These are phyloP conservation scores for Athetis lepigone DNA, from an alignment of 2,888 invertebrate species.

Conservation along the genomic window DNA sequence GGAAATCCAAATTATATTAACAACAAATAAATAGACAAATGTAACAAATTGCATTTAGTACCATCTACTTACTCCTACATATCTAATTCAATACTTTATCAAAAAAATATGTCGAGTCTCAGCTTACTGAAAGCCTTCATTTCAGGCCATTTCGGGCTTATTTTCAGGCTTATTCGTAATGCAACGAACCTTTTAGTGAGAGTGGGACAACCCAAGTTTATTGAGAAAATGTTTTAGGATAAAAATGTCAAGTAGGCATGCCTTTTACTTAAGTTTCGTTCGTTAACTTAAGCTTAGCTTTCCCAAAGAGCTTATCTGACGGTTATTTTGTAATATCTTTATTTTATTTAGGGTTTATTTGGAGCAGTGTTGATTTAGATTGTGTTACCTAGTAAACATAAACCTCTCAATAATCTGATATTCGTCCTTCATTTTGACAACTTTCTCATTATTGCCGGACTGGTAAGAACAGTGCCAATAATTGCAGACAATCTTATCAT, in stretches of 20 bases:
- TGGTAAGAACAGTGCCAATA: no score
- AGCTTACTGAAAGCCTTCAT: slow-evolving; percentile 10
- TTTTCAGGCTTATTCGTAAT: slow-evolving; percentile 31
- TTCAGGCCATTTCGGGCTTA: no score
- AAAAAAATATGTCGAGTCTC: not conserved
- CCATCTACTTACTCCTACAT: not conserved
- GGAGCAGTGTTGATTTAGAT: no score
- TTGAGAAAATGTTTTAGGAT: slow-evolving; percentile 19
- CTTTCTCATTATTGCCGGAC: no score
- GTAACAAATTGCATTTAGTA: not conserved
- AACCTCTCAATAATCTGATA: no score
- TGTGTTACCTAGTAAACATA: no score
- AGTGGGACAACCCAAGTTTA: slow-evolving; percentile 7
- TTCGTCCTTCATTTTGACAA: no score
- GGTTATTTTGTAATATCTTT: no score
- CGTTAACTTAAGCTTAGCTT: slow-evolving; percentile 33
- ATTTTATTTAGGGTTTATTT: no score
- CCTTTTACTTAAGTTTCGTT: slow-evolving; percentile 2
- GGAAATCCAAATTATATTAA: no score
- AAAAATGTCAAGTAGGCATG: slow-evolving; percentile 20
- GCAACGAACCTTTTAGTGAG: slow-evolving; percentile 31
- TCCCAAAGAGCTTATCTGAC: slow-evolving; percentile 17
- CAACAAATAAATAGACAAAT: no score
- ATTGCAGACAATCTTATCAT: no score
- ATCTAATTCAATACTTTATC: slow-evolving; percentile 13